A percentile compares a stretch with the other conserved stretches of the same genome.
Conservation (phyloP, 2,113 vertebrate genomes). For the Ceyx margarethae region DNA sequence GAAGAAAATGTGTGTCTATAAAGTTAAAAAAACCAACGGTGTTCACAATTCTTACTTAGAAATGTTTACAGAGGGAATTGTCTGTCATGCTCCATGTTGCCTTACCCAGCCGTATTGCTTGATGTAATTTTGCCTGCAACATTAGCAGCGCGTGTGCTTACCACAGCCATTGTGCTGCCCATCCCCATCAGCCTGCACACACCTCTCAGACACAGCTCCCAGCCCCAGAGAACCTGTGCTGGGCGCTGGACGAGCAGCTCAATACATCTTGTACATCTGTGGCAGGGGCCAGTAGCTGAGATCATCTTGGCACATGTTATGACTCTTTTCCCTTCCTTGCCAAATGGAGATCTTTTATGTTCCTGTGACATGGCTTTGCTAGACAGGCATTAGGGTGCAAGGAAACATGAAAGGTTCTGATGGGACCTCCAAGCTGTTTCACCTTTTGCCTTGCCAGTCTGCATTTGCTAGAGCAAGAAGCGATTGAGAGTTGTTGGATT, state of each 20-base stretch:
- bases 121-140: neutral
- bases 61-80: neutral
- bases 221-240: neutral
- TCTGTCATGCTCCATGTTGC: neutral
- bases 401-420: neutral
- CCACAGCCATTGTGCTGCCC: neutral
- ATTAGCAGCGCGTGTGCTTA: neutral
- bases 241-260: neutral
- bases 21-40: neutral
- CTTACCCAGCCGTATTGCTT: neutral
- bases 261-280: neutral
- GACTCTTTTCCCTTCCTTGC: neutral
- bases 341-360: neutral
- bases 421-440: neutral
- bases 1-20: neutral
- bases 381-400: neutral
- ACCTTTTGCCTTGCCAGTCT: slow-evolving; percentile 21
- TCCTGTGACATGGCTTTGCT: neutral
- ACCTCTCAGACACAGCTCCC: neutral
- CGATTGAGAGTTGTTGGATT: slow-evolving; percentile 10
- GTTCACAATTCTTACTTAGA: neutral
- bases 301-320: neutral
- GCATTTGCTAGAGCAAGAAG: neutral
- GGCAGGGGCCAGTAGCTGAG: neutral
- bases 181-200: neutral